Conservation (phyloP, 2,113 vertebrate genomes). For the Terrapene triunguis region DNA sequence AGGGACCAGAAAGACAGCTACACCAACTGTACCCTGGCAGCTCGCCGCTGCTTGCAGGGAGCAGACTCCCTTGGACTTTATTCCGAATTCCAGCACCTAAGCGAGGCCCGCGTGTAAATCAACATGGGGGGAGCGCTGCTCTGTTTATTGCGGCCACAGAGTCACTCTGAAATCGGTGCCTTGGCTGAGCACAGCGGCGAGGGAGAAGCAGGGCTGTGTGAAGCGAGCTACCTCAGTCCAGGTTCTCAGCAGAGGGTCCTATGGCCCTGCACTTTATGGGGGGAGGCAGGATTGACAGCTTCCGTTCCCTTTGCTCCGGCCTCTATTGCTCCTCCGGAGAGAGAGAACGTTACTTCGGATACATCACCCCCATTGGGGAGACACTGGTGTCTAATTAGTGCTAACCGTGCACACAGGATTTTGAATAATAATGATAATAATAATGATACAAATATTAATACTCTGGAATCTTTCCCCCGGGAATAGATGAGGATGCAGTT, state of each 20-base stretch:
- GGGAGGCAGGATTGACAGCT: neutral
- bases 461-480: slow-evolving; percentile 66
- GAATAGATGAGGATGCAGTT: slow-evolving; percentile 15
- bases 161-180: neutral
- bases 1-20: too few species aligned
- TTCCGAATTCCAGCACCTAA: slow-evolving; percentile 6
- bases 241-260: neutral
- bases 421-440: slow-evolving; percentile 69
- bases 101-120: neutral
- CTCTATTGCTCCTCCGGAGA: neutral
- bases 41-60: neutral
- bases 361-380: slow-evolving; percentile 69
- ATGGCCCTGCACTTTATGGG: neutral
- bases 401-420: slow-evolving; percentile 75
- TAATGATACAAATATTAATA: slow-evolving; percentile 70
- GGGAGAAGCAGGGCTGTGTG: neutral
- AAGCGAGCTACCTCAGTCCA: neutral
- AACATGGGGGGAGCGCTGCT: neutral
- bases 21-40: neutral
- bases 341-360: slow-evolving; percentile 43
- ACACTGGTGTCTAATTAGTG: slow-evolving; percentile 69
- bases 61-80: neutral
- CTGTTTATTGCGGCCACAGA: too few species aligned
- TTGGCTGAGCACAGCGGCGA: neutral
- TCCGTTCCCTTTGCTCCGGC: too few species aligned